Conservation (phyloP, 2,113 vertebrate species). For the Trachemys scripta region DNA sequence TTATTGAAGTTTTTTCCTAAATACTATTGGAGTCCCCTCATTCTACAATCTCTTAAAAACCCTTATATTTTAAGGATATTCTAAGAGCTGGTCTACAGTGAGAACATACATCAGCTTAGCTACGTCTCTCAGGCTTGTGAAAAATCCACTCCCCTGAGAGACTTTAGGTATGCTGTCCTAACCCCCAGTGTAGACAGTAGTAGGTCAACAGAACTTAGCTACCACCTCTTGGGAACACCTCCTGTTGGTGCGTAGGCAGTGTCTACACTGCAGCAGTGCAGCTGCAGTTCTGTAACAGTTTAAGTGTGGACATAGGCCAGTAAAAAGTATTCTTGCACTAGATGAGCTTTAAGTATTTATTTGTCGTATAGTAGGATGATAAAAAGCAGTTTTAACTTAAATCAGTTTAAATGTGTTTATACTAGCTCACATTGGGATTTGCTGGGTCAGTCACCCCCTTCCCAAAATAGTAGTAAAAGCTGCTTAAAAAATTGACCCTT, state of each 20-base stretch:
- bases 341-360: neutral
- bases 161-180: too few species aligned
- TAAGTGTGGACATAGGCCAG: neutral
- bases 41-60: neutral
- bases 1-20: neutral
- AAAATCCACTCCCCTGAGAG: too few species aligned
- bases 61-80: too few species aligned
- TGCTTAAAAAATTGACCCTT: neutral
- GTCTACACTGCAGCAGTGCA: too few species aligned
- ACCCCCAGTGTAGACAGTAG: too few species aligned
- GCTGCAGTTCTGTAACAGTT: neutral
- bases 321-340: neutral
- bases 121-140: too few species aligned
- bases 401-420: slow-evolving; percentile 5
- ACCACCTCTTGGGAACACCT: too few species aligned
- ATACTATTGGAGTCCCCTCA: neutral
- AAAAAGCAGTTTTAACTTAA: neutral
- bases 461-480: neutral
- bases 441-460: neutral
- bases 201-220: too few species aligned
- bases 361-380: neutral
- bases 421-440: neutral
- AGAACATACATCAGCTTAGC: too few species aligned
- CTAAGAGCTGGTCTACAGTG: too few species aligned
- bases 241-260: too few species aligned